Base-by-base conservation (phyloP, 1,140 invertebrate genomes). In the Portunus trituberculatus region DNA sequence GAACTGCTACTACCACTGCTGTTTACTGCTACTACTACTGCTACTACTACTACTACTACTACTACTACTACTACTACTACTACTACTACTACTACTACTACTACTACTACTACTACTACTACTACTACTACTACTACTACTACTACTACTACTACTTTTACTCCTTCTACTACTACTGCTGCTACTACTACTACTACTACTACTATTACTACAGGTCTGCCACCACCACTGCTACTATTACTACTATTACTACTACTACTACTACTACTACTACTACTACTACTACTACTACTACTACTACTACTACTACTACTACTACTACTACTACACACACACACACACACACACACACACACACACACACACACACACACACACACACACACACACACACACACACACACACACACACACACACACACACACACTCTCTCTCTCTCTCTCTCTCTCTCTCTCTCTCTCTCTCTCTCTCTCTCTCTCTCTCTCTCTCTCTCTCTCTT, bases 201-300 rank as follows among this genome's bases (percentile, higher is more conserved):
- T 76, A 76, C 59, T 20, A 76, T 20, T 76, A 76, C 59, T 25
- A 76, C 20, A 76, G 7, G 7, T 12, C 59, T 76, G 20, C 59
- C 20, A 76, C 59, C 20, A 76, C 59, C 20, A 76, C 59, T 76
- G 20, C 59, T 76, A 76, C 59, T 76, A 76, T 20, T 20, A 76
- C 59, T 76, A 76, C 59, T 20, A 76, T 20, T 76, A 76, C 59
- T 76, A 76, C 59, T 76, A 76, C 59, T 76, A 76, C 59, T 76
- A 76, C 59, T 76, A 76, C 59, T 76, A 76, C 59, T 76, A 76
- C 59, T 76, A 76, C 59, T 76, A 76, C 59, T 76, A 76, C 59
- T 20, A 14, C 7, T 20, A 76, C 59, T 76, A 76, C 59, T 76
- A 76, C 59, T 76, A 76, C 59, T 76, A 76, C 59, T 76, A 76